Base-by-base conservation (phyloP, 2,888 invertebrate genomes). In the Andrena haemorrhoa region DNA sequence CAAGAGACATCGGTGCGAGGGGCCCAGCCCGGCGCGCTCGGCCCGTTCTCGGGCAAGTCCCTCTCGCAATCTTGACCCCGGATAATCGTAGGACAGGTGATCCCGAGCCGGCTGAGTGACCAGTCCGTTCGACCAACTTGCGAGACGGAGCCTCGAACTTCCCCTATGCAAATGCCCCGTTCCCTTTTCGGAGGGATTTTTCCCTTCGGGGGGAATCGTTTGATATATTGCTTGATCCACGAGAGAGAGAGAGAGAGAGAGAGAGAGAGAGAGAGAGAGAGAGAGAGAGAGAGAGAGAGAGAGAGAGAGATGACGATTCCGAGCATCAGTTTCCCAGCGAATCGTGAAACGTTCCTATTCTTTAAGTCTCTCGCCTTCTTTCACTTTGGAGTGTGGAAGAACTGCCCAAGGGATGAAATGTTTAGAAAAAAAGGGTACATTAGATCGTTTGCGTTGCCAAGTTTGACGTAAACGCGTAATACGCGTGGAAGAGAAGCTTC, bases 1-100 rank as follows among this genome's bases (percentile, higher is more conserved):
- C 74, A 79, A 71, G 78, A 76, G 82, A 75, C 74, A 83, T 74
- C 78, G 82, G 73, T 61, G 69, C 53, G 26, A 78, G 76, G 86
- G 86, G 88, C 71, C 81, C 51, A 41, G 41, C 41, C 41, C 41
- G 41, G 41, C 41, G 51, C 8, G n/a, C n/a, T 51, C 20, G n/a
- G 51, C 20, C 53, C 56, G 60, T 76, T 78, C 83, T 82, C 84
- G 83, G 83, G 69, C 56, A 78, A 76, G 77, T 70, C 81, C 86
- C 81, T 84, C 86, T 84, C 82, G 78, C 81, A 87, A 90, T 92
- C 92, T 93, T 92, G 91, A 93, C 92, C 92, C 91, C 85, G 88
- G 90, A 92, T 93, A 93, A 93, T 93, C 93, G 89, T 89, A 88
- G 92, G 93, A 91, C 93, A 93, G 93, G 92, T 93, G 92, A 92